Conservation (phyloP, 2,113 vertebrate genomes). For the Tonatia bakeri region DNA sequence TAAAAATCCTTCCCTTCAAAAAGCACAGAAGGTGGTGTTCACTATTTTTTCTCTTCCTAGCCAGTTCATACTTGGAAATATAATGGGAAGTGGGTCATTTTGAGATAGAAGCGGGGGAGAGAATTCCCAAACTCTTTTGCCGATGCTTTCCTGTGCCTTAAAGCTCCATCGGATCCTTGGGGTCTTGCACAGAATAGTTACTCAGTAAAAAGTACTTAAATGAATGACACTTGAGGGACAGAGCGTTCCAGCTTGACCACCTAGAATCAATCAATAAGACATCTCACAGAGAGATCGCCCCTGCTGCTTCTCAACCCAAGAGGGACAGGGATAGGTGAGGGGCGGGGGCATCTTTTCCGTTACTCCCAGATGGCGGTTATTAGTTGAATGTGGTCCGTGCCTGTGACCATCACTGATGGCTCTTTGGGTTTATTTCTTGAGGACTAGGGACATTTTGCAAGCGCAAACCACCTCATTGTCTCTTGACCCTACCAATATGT, state of each 20-base stretch:
- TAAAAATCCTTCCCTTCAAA: not conserved
- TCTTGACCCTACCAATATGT: not conserved
- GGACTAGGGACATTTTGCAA: not conserved
- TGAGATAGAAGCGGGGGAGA: not conserved
- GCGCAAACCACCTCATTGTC: not conserved
- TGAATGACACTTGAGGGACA: not conserved
- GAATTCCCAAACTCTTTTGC: not conserved
- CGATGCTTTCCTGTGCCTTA: not conserved
- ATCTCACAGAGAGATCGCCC: not conserved
- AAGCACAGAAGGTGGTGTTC: not conserved
- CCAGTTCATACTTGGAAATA: not conserved
- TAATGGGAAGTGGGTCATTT: not conserved
- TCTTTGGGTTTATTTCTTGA: not conserved
- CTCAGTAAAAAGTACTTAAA: not conserved
- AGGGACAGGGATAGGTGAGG: not conserved
- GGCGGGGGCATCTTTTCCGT: not conserved
- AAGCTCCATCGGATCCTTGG: not conserved
- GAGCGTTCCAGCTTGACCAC: not conserved
- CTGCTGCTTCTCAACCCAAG: not conserved
- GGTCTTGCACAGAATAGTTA: not conserved
- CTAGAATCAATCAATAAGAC: not conserved
- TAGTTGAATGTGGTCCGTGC: not conserved
- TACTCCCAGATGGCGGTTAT: not conserved
- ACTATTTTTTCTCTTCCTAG: not conserved
- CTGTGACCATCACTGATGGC: not conserved